Conservation (phyloP, 2,888 invertebrate genomes). For the Hemistola chrysoprasaria region DNA sequence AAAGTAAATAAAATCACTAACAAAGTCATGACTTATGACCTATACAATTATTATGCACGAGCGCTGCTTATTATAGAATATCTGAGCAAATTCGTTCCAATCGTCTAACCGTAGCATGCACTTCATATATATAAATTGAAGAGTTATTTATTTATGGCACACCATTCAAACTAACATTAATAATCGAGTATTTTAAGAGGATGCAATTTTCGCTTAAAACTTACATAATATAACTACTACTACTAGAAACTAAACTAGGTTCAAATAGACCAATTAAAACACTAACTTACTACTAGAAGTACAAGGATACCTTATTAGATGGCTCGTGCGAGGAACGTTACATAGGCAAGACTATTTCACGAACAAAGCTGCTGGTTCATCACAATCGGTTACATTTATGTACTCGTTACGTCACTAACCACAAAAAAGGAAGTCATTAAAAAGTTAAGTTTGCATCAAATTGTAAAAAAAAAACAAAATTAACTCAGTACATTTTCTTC, state of each 20-base stretch:
- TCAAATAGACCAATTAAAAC: too few relatives aligned
- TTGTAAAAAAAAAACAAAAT: neutral
- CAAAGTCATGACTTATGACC: too few relatives aligned
- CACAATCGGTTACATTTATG: constrained; percentile 12
- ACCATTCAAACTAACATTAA: constrained; percentile 19
- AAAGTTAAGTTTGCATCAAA: constrained; percentile 4
- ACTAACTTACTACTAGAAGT: too few relatives aligned
- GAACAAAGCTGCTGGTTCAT: constrained; percentile 12
- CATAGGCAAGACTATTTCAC: constrained; percentile 4
- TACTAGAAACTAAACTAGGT: too few relatives aligned
- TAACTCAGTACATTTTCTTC: constrained; percentile 4
- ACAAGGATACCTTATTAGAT: too few relatives aligned
- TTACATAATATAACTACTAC: neutral
- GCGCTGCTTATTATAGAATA: too few relatives aligned
- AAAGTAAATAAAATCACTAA: too few relatives aligned
- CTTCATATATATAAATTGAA: neutral
- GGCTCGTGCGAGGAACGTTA: neutral
- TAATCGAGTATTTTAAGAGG: constrained; percentile 20
- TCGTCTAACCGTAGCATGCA: neutral
- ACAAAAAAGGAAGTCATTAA: constrained; percentile 5
- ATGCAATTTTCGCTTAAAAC: constrained; percentile 1
- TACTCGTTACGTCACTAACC: constrained; percentile 14
- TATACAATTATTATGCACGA: too few relatives aligned
- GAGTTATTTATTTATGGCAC: constrained; percentile 24
- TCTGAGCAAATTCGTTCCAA: neutral